Evolutionary conservation across 2,113 vertebrate genomes (phyloP), one percentile per base, ranked within the genome.

Genomic region (Numenius arquata): DNA sequence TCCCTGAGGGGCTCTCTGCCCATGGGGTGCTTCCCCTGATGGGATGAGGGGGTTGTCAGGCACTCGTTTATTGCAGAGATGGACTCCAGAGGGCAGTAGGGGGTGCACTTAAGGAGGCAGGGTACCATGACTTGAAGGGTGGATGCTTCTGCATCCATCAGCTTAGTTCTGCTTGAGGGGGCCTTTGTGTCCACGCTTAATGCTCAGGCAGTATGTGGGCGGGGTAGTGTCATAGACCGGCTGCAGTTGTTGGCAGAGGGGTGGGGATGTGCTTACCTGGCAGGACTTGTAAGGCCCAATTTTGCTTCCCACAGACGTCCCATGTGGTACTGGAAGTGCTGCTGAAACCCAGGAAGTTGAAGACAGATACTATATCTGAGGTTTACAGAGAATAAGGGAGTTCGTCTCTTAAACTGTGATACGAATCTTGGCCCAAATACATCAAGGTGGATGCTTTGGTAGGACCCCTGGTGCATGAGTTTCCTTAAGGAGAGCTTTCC

Each of bases 1-100:
- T 53, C n/a, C 5, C 25, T 1, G 1, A 40, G 11, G 9, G 34
- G 36, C 5, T 8, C 3, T 27, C 36, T 2, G 2, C 9, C 43
- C 26, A 21, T 1, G 1, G 36, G 52, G 17, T 27, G 14, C 52
- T 74, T 73, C 47, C 36, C 41, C 16, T 55, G 25, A 10, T 7
- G 12, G 43, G 38, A 30, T 2, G 3, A 29, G 9, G 19, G 58
- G 16, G 22, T 48, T 62, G 23, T 65, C 34, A 45, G 40, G 16
- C 3, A 2, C 40, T 84, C 12, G 1, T 56, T 83, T 70, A 40
- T 70, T 66, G 45, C 36, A 53, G 68, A 29, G 50, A 5, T 0
- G 5, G 19, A 20, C 47, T 79, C 43, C 61, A 36, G 58, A 62
- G 78, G 25, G 6, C 73, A 27, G 6, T 36, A 18, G 48, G 26